These are phyloP conservation scores for Peromyscus attwateri DNA, from an alignment of 2,797 vertebrate species.

Conservation along the genomic window DNA sequence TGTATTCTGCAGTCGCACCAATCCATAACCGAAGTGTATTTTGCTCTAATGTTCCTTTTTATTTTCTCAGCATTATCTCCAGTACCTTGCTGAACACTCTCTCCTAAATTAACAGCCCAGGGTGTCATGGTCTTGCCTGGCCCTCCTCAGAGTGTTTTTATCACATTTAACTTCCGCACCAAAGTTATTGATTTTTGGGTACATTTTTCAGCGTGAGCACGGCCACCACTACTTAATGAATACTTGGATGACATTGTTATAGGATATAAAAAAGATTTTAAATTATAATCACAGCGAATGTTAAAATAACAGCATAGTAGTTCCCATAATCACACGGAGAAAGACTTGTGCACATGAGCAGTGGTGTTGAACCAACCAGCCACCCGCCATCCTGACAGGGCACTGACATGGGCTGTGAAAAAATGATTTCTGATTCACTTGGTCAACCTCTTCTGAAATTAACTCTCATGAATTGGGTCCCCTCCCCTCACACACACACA, in stretches of 20 bases:
- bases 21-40: constrained; percentile 62
- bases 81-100: constrained; percentile 56
- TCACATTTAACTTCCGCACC: constrained; percentile 82
- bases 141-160: constrained; percentile 77
- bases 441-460: background rate
- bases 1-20: constrained; percentile 48
- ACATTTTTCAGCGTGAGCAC: constrained; percentile 78
- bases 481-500: background rate
- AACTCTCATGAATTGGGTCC: background rate
- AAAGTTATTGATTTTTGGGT: constrained; percentile 82
- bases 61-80: constrained; percentile 77
- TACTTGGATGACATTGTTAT: constrained; percentile 83
- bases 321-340: constrained; percentile 44
- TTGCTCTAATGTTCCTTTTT: constrained; percentile 76
- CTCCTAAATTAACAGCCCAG: constrained; percentile 79
- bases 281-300: constrained; percentile 82
- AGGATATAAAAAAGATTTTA: constrained; percentile 83
- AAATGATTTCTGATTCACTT: background rate
- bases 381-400: background rate
- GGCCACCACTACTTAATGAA: constrained; percentile 79
- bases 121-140: constrained; percentile 62
- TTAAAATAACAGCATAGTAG: constrained; percentile 80
- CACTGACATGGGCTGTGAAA: background rate
- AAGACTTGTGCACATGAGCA: background rate
- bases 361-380: background rate